phyloP scores from a whole-genome alignment of 1,140 invertebrate genomes.

The Pseudomyrmex flavicornis region DNA sequence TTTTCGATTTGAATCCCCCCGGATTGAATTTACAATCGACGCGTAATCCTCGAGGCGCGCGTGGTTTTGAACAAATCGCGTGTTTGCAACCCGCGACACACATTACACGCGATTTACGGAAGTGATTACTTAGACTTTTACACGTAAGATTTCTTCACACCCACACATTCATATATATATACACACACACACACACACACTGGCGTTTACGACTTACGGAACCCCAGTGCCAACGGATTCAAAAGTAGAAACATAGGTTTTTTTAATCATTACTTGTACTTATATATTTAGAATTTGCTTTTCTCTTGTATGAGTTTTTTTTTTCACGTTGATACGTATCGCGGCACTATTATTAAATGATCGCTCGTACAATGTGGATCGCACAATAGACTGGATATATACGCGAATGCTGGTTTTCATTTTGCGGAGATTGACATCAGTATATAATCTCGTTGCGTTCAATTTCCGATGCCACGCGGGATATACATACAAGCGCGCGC shows the following conservation, averaged over 20 bases:
- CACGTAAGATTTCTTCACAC: conserved; percentile 22
- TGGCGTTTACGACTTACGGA: conserved; percentile 42
- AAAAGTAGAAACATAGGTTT: conserved; percentile 22
- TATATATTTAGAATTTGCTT: conserved; percentile 30
- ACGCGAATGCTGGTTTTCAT: conserved; percentile 8
- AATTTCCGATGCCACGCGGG: conserved; percentile 12
- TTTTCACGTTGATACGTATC: conserved; percentile 2
- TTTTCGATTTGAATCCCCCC: conserved; percentile 23
- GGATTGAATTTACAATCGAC: conserved; percentile 22
- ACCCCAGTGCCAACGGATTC: conserved; percentile 49
- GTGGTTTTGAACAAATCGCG: conserved; percentile 2
- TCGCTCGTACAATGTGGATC: conserved; percentile 19
- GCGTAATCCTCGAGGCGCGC: conserved; percentile 19
- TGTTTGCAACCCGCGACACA: neutral
- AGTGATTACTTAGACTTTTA: conserved; percentile 35
- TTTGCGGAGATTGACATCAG: conserved; percentile 21
- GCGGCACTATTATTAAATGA: conserved; percentile 8
- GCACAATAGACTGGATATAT: conserved; percentile 4
- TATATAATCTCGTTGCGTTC: conserved; percentile 34
- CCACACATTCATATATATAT: no score
- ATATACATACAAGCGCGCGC: neutral
- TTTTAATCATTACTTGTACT: conserved; percentile 47
- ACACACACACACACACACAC: neutral
- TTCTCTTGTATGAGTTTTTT: neutral
- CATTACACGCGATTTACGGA: conserved; percentile 12